phyloP scores from a whole-genome alignment of 2,888 invertebrate species.

The Aleiodes leptofemur region DNA sequence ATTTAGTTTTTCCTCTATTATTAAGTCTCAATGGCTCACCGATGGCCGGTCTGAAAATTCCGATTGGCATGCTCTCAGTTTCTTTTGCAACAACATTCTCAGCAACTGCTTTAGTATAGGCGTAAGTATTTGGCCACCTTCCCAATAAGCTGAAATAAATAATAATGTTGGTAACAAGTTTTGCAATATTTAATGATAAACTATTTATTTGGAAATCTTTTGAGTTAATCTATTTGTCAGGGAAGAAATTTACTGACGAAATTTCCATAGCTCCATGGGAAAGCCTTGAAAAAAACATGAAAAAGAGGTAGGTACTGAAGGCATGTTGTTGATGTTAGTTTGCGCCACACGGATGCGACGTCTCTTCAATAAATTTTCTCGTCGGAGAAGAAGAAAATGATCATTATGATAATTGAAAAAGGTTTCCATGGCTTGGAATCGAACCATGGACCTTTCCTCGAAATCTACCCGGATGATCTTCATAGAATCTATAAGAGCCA shows the following conservation, averaged over 20 bases:
- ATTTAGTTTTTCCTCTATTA: background rate
- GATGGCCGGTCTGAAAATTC: constrained; percentile 90
- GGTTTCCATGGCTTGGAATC: too few species aligned
- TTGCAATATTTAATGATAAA: background rate
- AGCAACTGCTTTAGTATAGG: constrained; percentile 92
- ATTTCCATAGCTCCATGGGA: background rate
- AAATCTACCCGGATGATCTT: too few species aligned
- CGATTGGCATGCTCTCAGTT: constrained; percentile 85
- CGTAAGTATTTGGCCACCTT: constrained; percentile 92
- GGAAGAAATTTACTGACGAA: background rate
- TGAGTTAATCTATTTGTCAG: background rate
- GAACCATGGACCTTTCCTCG: too few species aligned
- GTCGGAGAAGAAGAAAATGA: too few species aligned
- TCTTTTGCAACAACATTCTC: constrained; percentile 85
- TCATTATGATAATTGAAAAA: too few species aligned
- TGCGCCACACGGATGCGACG: too few species aligned
- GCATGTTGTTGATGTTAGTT: too few species aligned
- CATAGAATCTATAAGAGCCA: too few species aligned
- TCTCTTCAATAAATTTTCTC: too few species aligned
- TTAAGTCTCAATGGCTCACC: constrained; percentile 76
- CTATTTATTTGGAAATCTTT: background rate
- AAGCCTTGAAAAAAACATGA: too few species aligned
- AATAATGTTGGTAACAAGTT: constrained; percentile 7
- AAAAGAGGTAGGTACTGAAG: too few species aligned
- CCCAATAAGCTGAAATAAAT: constrained; percentile 78